phyloP scores from a whole-genome alignment of 2,888 invertebrate species.

The Pyrocoelia pectoralis region DNA sequence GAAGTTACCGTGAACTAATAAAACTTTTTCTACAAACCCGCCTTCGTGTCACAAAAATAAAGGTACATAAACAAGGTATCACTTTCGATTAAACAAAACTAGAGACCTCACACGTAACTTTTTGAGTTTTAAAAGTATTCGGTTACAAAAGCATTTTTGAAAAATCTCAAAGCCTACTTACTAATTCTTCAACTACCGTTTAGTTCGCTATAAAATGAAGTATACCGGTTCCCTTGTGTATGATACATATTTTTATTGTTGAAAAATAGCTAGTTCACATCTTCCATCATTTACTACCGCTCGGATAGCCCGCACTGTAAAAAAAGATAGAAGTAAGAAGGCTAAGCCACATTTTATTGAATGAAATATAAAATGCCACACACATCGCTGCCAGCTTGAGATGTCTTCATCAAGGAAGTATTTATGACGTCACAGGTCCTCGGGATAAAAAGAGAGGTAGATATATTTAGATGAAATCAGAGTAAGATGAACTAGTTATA shows the following conservation, averaged over 20 bases:
- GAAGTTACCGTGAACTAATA: neutral
- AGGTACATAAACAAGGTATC: conserved; percentile 16
- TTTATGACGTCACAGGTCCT: conserved; percentile 56
- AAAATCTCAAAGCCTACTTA: conserved; percentile 15
- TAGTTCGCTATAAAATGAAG: conserved; percentile 36
- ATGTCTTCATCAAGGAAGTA: conserved; percentile 61
- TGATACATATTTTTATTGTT: neutral
- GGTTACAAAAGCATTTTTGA: conserved; percentile 24
- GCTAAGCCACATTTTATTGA: conserved; percentile 45
- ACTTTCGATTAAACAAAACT: conserved; percentile 28
- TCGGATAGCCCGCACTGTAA: neutral
- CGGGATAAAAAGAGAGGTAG: conserved; percentile 36
- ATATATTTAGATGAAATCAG: neutral
- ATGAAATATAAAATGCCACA: conserved; percentile 58
- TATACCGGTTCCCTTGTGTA: conserved; percentile 28
- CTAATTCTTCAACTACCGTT: conserved; percentile 38
- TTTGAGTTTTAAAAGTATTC: conserved; percentile 25
- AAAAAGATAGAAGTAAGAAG: conserved; percentile 35
- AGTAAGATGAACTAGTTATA: conserved; percentile 23
- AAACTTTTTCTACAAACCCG: neutral
- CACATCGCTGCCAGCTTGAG: conserved; percentile 58
- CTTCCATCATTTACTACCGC: conserved; percentile 13
- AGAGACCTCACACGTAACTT: conserved; percentile 27
- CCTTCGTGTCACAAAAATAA: conserved; percentile 3
- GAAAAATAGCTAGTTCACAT: neutral